Base-by-base conservation (phyloP, 2,797 vertebrate species). In the Hyperoplus lanceolatus region DNA sequence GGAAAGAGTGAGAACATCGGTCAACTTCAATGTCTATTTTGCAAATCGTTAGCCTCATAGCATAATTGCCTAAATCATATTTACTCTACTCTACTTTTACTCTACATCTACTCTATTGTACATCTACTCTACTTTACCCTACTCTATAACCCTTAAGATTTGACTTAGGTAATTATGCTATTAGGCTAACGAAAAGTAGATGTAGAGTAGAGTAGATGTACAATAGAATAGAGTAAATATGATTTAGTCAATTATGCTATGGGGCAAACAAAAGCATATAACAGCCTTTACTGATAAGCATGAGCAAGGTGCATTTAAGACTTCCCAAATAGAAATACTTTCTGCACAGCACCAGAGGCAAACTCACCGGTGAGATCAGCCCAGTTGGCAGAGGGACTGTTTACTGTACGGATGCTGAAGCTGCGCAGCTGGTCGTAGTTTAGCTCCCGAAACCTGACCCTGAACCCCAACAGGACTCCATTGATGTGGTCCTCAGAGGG, bases 401-500 rank as follows among this genome's bases (percentile, higher is more conserved):
- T 93, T 38, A 96, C 75, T 18, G 95, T 93, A 0, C 95, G 96
- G 57, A 97, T 90, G 4, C 95, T 92, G 87, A 97, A 97, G 84
- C 96, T 96, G 4, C 96, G 93, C 3, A 97, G 85, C 0, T 94
- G 93, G 69, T 98, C 97, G 0, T 97, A 95, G 21, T 94, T 90
- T 73, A 99, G 93, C 91, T 99, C 97, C 2, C 98, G 94, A 87
- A 97, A 99, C 4, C 97, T 95, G 70, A 99, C 96, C 49, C 97
- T 95, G 92, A 97, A 99, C 4, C 98, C 98, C 85, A 99, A 86
- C 79, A 99, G 94, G 89, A 99, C 96, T 73, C 98, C 98, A 0
- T 99, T 99, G 80, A 99, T 96, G 86, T 97, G 97, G 89, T 99
- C 98, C 87, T 99, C 98, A 0, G 97, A 77, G 0, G 98, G 98